Percentiles rank a stretch among this genome's conserved stretches.
Conservation (phyloP, 2,888 invertebrate genomes). For the Punctoribates punctum region DNA sequence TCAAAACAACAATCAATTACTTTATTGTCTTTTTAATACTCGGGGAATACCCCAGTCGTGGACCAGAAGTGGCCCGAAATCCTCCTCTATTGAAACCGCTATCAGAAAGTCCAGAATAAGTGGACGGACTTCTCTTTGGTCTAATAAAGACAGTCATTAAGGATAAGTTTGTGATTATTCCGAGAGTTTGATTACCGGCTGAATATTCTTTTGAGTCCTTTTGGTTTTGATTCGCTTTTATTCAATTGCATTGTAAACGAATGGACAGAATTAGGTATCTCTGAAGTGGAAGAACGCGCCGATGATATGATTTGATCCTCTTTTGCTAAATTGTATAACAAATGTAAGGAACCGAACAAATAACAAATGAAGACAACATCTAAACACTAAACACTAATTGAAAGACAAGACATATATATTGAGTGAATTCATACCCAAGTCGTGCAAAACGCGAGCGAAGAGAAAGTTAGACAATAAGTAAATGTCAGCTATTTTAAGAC, state of each 20-base stretch:
- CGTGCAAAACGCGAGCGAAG: slow-evolving; percentile 16
- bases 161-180: not conserved
- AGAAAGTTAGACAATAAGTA: not conserved
- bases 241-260: slow-evolving; percentile 12
- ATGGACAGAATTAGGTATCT: slow-evolving; percentile 28
- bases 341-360: not conserved
- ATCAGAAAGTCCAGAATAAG: slow-evolving; percentile 48
- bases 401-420: not conserved
- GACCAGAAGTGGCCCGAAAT: slow-evolving; percentile 68
- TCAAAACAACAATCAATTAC: slow-evolving; percentile 6
- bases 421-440: slow-evolving; percentile 1
- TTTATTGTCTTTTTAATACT: slow-evolving; percentile 57
- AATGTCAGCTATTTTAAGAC: slow-evolving; percentile 29
- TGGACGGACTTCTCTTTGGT: slow-evolving; percentile 38
- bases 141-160: not conserved
- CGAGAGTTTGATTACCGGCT: slow-evolving; percentile 21
- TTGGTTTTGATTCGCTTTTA: slow-evolving; percentile 38
- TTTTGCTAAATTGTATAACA: slow-evolving; percentile 34
- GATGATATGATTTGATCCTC: slow-evolving; percentile 43
- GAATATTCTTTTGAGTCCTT: slow-evolving; percentile 41
- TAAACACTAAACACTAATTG: not conserved
- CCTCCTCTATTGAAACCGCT: slow-evolving; percentile 66
- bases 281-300: slow-evolving; percentile 39
- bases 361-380: slow-evolving; percentile 9
- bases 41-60: slow-evolving; percentile 59